Percentiles rank a stretch among this genome's conserved stretches.
phyloP scores from a whole-genome alignment of 2,797 vertebrate species.

The Gymnothorax javanicus region DNA sequence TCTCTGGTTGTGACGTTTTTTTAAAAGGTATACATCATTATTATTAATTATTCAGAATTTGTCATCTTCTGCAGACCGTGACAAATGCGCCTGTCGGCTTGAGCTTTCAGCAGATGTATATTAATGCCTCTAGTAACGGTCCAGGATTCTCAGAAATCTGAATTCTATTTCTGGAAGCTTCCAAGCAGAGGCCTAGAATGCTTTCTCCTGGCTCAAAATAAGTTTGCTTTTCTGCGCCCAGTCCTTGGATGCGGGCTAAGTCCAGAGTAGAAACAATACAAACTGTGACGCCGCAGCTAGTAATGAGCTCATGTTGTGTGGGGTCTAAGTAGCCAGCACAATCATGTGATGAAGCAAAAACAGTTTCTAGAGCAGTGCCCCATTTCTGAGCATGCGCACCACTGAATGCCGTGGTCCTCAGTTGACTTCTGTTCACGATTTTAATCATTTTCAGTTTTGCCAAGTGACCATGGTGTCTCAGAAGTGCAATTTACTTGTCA shows the following conservation, averaged over 20 bases:
- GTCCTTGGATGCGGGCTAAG: neutral
- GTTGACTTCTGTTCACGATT: neutral
- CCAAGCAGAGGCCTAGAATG: neutral
- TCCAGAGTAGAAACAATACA: neutral
- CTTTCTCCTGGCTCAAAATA: neutral
- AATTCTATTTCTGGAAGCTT: neutral
- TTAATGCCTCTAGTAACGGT: neutral
- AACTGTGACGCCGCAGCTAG: neutral
- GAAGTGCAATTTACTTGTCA: too few species aligned
- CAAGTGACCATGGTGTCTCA: neutral
- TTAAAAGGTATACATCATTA: neutral
- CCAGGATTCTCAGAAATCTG: neutral
- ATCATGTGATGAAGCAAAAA: neutral
- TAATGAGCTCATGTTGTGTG: neutral
- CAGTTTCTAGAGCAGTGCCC: neutral
- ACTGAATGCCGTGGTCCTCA: neutral
- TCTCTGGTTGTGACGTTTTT: neutral
- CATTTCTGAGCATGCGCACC: neutral
- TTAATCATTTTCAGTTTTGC: neutral
- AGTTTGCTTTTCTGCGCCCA: too few species aligned
- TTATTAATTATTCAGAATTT: slow-evolving; percentile 19
- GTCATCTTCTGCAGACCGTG: slow-evolving; percentile 12
- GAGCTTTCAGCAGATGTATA: neutral
- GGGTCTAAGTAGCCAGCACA: too few species aligned
- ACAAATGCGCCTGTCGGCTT: neutral